Evolutionary conservation across 1,140 invertebrate genomes (phyloP), one percentile per base, ranked within the genome.

Genomic region (Drosophila punjabiensis): DNA sequence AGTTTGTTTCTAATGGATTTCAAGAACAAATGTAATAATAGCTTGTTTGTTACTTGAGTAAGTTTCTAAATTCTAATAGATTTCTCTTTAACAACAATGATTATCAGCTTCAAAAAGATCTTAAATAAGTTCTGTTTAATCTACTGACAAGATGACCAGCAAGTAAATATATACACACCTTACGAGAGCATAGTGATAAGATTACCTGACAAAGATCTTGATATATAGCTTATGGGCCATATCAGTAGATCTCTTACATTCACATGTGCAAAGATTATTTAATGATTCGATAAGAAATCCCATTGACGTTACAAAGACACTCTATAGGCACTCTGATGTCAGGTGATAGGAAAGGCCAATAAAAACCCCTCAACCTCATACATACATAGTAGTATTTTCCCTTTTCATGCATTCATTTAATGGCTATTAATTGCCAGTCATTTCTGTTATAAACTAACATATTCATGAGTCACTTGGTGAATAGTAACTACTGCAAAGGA

Each of bases 141-240:
- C 11, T 30, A 13, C 8, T 14, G 5, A 28, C 11, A 16, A 28
- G 20, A 18, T 66, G 53, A 43, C 18, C 14, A 20, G 18, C 30
- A 5, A 32, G 8, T 20, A 33, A 43, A 43, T 28, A 43, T 43
- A 64, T 2, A 24, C 24, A 43, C 10, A 9, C 11, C 13, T 14
- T 55, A 33, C 33, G 20, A 13, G 32, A 53, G 11, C 30, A 30
- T 7, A 10, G 0, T 18, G 64, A 70, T 70, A 35, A 70, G 67
- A 70, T 70, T 53, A 55, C 6, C 11, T 41, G 4, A 10, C 24
- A 71, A 48, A 50, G 20, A 60, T 73, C 67, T 50, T 73, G 43
- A 71, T 71, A 73, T 52, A 60, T 14, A 63, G 28, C 9, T n/a
- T n/a, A n/a, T n/a, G n/a, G n/a, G 7, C 14, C 13, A 14, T 35